These are phyloP conservation scores for Seriola quinqueradiata DNA, from an alignment of 2,113 vertebrate species.

Conservation along the genomic window DNA sequence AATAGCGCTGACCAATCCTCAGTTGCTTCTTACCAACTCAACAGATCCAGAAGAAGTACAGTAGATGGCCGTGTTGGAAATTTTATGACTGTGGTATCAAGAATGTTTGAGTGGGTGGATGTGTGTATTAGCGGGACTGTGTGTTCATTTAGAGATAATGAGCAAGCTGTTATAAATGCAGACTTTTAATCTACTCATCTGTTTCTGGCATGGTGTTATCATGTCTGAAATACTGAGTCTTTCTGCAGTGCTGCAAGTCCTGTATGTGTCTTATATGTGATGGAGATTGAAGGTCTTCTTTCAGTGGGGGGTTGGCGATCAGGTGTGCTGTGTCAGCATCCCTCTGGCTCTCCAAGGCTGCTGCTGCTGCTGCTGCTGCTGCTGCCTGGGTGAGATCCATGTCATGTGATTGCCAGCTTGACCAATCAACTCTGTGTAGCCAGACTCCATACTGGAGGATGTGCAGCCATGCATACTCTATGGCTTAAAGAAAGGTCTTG, in stretches of 20 bases:
- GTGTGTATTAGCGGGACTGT: not conserved
- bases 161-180: not conserved
- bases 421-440: constrained; percentile 69
- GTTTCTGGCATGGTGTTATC: not conserved
- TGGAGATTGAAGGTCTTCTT: constrained; percentile 65
- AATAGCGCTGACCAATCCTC: constrained; percentile 25
- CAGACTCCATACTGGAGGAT: constrained; percentile 50
- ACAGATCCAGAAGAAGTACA: not conserved
- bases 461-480: constrained; percentile 70
- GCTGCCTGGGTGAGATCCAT: constrained; percentile 56
- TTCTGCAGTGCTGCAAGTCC: constrained; percentile 1
- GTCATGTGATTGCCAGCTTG: constrained; percentile 68
- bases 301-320: constrained; percentile 61
- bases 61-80: not conserved
- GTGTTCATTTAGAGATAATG: constrained; percentile 6
- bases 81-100: constrained; percentile 3
- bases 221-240: not conserved
- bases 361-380: constrained; percentile 52
- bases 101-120: not conserved
- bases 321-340: constrained; percentile 84
- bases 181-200: not conserved
- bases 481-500: constrained; percentile 49
- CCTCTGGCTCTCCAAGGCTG: constrained; percentile 51
- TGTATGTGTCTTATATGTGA: constrained; percentile 21
- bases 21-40: constrained; percentile 12